A percentile compares a stretch with the other conserved stretches of the same genome.
Conservation (phyloP, 2,888 invertebrate species). For the Xestia xanthographa region DNA sequence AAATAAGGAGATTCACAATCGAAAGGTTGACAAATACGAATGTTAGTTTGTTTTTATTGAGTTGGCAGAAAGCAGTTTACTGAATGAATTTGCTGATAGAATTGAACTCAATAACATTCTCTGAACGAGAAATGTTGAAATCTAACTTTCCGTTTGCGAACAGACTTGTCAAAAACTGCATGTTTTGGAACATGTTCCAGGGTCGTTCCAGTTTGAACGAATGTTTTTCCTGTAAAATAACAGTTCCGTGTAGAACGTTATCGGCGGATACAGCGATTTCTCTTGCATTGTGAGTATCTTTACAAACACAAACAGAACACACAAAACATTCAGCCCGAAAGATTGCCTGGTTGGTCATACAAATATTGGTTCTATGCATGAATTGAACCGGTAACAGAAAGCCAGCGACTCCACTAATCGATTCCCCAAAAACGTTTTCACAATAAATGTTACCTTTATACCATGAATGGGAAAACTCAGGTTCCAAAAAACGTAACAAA, state of each 20-base stretch:
- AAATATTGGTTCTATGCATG: conserved; percentile 19
- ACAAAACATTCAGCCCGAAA: not conserved
- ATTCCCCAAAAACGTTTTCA: conserved; percentile 17
- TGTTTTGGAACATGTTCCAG: conserved; percentile 29
- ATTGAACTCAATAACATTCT: conserved; percentile 28
- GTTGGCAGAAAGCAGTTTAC: conserved; percentile 27
- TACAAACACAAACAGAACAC: conserved; percentile 1
- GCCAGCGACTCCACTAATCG: conserved; percentile 27
- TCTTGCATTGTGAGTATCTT: conserved; percentile 10
- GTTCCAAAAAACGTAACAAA: conserved; percentile 45
- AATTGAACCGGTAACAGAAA: conserved; percentile 29
- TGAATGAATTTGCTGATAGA: conserved; percentile 16
- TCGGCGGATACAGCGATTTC: conserved; percentile 8
- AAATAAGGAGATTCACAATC: conserved; percentile 56
- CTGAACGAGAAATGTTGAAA: conserved; percentile 10
- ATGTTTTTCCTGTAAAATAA: conserved; percentile 34
- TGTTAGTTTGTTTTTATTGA: conserved; percentile 33
- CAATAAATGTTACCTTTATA: conserved; percentile 19
- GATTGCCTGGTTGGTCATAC: not conserved
- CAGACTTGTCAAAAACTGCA: conserved; percentile 40
- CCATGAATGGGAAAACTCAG: conserved; percentile 24
- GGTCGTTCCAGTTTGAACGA: not conserved
- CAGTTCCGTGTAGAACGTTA: not conserved
- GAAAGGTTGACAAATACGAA: conserved; percentile 55
- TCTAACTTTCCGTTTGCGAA: conserved; percentile 18